Percentiles rank a stretch among this genome's conserved stretches.
Conservation (phyloP, 2,113 vertebrate species). For the Ictidomys tridecemlineatus region DNA sequence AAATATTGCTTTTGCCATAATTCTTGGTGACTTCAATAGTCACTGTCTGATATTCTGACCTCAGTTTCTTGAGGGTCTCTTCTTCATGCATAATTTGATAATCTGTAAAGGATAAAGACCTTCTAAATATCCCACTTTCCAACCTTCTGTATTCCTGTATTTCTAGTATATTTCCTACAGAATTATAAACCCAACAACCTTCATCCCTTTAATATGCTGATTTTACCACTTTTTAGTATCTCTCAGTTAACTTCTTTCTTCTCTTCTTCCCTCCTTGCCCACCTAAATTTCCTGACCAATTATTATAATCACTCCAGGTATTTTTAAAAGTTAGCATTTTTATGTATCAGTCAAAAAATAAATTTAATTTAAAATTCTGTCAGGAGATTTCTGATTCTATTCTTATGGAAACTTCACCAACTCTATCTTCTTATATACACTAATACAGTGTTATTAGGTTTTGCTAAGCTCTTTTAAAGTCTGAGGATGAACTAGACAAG, state of each 20-base stretch:
- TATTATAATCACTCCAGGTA: not conserved
- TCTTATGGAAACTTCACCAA: conserved; percentile 45
- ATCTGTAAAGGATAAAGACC: not conserved
- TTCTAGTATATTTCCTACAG: not conserved
- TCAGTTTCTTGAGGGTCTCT: conserved; percentile 2
- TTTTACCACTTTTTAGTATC: not conserved
- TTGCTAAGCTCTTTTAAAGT: conserved; percentile 62
- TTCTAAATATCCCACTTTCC: not conserved
- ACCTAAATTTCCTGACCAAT: conserved; percentile 32
- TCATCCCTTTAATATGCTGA: not conserved
- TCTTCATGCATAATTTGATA: not conserved
- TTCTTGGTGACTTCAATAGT: conserved; percentile 15
- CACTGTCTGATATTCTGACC: not conserved
- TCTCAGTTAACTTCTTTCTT: not conserved
- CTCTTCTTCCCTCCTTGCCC: not conserved
- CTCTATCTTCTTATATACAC: not conserved
- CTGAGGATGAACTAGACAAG: not conserved
- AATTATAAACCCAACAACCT: not conserved
- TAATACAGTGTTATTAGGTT: conserved; percentile 47
- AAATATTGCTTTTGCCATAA: conserved; percentile 14
- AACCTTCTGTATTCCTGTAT: conserved; percentile 23
- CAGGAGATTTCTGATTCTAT: conserved; percentile 20
- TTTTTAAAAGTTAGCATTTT: conserved; percentile 19
- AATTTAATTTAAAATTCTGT: not conserved
- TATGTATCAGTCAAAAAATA: not conserved